Base-by-base conservation (phyloP, 2,888 invertebrate genomes). In the Endotricha flammealis region DNA sequence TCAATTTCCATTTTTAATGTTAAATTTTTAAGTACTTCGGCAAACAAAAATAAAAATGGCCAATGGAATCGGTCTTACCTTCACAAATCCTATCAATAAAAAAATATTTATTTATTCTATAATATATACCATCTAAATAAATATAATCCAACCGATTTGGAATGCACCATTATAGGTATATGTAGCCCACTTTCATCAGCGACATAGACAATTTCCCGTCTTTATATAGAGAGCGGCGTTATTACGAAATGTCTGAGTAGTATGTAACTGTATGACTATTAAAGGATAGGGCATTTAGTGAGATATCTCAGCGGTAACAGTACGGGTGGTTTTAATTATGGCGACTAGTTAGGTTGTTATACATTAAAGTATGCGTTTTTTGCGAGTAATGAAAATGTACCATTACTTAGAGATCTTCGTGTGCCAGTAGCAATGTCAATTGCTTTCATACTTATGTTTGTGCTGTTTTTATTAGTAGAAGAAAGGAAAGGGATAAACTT, bases 221-320 rank as follows among this genome's bases (percentile, higher is more conserved):
- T 67, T 64, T 66, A 71, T 64, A 72, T 68, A 76, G 71, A 57
- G 54, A 53, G 57, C 27, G 16, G 56, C 64, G 66, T 36, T 71
- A 78, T 83, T 81, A 78, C 82, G 75, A 82, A 81, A 82, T 68
- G 58, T 52, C 53, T 52, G 53, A 49, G 53, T 44, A 61, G 46
- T 51, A 67, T 69, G 66, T 79, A 81, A 78, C 80, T 79, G 79
- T 75, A 65, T 56, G 42, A 44, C 75, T 74, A 50, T 70, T 76
- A 78, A 81, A 78, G 81, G 78, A 71, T 74, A 80, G 67, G 73
- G 78, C 74, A 78, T 81, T 81, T 83, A 83, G 71, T 72, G 44
- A 77, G 78, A 75, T 69, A 82, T 81, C 74, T 70, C 64, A 75
- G 73, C 74, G 73, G 77, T 80, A 78, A 78, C 73, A 73, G 80